These are phyloP conservation scores for Limnothrissa miodon DNA, from an alignment of 2,113 vertebrate genomes.

Conservation along the genomic window DNA sequence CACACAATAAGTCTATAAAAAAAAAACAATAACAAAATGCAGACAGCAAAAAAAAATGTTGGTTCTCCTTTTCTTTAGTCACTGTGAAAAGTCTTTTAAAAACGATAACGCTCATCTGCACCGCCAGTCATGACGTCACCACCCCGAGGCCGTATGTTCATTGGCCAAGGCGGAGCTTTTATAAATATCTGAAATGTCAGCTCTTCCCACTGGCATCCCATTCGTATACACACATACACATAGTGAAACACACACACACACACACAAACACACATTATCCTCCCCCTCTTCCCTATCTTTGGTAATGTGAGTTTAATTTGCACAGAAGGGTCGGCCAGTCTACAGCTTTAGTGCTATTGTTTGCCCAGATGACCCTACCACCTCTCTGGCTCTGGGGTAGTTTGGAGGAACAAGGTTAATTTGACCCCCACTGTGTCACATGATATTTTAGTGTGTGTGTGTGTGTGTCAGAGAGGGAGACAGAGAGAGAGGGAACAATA, in stretches of 20 bases:
- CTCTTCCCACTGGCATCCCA: background rate
- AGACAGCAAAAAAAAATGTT: background rate
- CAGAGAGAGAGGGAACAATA: background rate
- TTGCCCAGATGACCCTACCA: background rate
- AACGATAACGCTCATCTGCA: background rate
- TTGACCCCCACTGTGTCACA: background rate
- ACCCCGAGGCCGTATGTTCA: background rate
- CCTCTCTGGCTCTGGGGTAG: background rate
- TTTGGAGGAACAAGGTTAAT: background rate
- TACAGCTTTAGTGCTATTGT: background rate
- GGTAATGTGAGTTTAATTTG: conserved; percentile 17
- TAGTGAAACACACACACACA: conserved; percentile 1
- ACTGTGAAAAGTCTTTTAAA: background rate
- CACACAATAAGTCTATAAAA: background rate
- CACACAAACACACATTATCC: background rate
- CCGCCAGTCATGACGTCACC: background rate
- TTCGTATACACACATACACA: background rate
- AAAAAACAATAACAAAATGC: background rate
- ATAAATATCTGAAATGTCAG: conserved; percentile 18
- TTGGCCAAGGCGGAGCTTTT: conserved; percentile 8
- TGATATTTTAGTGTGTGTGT: background rate
- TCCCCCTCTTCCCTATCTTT: background rate
- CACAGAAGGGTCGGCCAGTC: background rate
- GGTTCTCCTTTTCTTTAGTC: background rate
- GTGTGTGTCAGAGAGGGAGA: background rate